Conservation (phyloP, 2,113 vertebrate species). For the Hippoglossus stenolepis region DNA sequence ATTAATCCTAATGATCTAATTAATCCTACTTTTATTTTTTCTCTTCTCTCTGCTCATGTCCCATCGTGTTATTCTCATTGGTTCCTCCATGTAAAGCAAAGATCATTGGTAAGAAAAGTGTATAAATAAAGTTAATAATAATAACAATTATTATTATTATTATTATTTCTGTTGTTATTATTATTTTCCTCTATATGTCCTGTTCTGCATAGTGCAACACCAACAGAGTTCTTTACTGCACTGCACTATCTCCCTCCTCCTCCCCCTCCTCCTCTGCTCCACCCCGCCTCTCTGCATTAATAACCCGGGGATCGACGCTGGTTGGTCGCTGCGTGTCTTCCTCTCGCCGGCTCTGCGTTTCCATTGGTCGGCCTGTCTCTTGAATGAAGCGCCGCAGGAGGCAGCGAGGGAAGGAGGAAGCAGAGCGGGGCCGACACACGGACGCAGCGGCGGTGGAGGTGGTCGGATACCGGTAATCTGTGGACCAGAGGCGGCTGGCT, state of each 20-base stretch:
- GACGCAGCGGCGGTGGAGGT: constrained; percentile 29
- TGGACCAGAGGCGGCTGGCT: constrained; percentile 64
- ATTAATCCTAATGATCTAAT: no score
- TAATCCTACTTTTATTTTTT: no score
- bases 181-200: no score
- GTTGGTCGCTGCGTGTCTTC: constrained; percentile 61
- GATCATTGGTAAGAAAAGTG: no score
- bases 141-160: no score
- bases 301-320: constrained; percentile 33
- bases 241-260: not conserved
- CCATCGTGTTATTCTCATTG: no score
- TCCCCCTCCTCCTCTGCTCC: not conserved
- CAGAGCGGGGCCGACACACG: constrained; percentile 33
- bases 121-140: no score
- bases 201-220: no score
- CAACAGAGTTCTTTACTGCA: not conserved
- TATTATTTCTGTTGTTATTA: no score
- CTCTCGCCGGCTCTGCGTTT: constrained; percentile 22
- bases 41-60: no score
- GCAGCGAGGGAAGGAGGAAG: constrained; percentile 53
- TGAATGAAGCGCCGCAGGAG: constrained; percentile 69
- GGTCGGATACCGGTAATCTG: constrained; percentile 48
- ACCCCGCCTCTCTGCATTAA: not conserved
- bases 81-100: no score
- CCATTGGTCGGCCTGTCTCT: constrained; percentile 67